Evolutionary conservation across 2,797 vertebrate genomes (phyloP).

Genomic region (Enteromius thamalakanensis): DNA sequence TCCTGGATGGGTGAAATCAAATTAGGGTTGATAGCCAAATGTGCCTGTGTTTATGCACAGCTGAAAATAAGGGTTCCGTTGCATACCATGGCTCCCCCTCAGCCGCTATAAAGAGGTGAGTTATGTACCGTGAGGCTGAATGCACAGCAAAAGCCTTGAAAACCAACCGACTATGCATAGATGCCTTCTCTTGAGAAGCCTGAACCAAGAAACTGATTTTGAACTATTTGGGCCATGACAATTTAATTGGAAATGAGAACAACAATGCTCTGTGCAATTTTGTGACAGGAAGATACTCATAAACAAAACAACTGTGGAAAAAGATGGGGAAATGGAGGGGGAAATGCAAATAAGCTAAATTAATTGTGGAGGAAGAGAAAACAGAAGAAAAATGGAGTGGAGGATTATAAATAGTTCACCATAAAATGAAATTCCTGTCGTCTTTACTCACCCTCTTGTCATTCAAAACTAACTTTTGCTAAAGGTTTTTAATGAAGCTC

Average conservation of each 20-base stretch:
- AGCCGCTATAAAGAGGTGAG: neutral
- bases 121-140: conserved; percentile 4
- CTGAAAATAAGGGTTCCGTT: conserved; percentile 36
- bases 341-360: neutral
- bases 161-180: conserved; percentile 39
- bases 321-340: neutral
- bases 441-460: neutral
- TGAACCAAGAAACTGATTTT: conserved; percentile 47
- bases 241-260: conserved; percentile 73
- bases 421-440: neutral
- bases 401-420: conserved; percentile 54
- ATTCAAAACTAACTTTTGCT: conserved; percentile 1
- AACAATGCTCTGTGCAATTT: neutral
- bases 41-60: conserved; percentile 39
- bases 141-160: conserved; percentile 25
- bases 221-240: conserved; percentile 72
- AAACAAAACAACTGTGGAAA: neutral
- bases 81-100: conserved; percentile 10
- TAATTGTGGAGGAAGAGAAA: conserved; percentile 20
- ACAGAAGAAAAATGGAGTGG: conserved; percentile 38
- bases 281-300: neutral
- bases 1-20: conserved; percentile 39
- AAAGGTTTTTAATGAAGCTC: neutral
- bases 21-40: conserved; percentile 41
- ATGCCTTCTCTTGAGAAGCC: conserved; percentile 57